Base-by-base conservation (phyloP, 1,140 invertebrate genomes). In the Bombus balteatus region DNA sequence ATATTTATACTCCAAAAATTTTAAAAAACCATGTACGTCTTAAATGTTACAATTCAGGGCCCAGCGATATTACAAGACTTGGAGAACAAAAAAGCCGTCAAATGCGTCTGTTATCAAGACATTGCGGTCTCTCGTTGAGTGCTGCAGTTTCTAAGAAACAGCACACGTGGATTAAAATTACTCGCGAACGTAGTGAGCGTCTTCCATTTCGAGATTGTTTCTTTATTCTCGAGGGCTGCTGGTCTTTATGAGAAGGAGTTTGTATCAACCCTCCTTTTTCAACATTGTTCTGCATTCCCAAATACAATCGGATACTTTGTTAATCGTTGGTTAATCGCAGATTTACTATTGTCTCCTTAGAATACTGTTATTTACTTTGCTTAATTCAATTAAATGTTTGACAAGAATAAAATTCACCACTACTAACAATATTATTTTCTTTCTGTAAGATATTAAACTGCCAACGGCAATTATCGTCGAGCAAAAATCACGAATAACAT, bases 171-270 rank as follows among this genome's bases (percentile, higher is more conserved):
- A 74, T 74, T 65, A 74, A 62, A 47, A 82, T 82, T 74, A 62
- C 80, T 82, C 70, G 9, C 22, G 47, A 53, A 62, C 39, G 71
- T 70, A 81, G 76, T 70, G 86, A 85, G 22, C 76, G 66, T 85
- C 88, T 88, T 85, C 66, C 87, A 85, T 88, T 75, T 76, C 81
- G 66, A 88, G 87, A 89, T 88, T 87, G 87, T 75, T 88, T 77
- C 82, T 77, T 65, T 73, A 79, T 83, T 77, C 75, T 9, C 66
- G 57, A 2, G 25, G 22, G 59, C 59, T 25, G 57, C 6, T 10
- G 22, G 18, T 15, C 59, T 32, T 47, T 41, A 32, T 2, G 41
- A 47, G 25, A 37, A 75, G 66, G 5, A 76, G 68, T 76, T 75
- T 75, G 59, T 57, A 59, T 37, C 71, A 28, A 37, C 57, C n/a